Percentiles rank a stretch among this genome's conserved stretches.
Conservation (phyloP, 2,888 invertebrate genomes). For the Caenorhabditis sp. region DNA sequence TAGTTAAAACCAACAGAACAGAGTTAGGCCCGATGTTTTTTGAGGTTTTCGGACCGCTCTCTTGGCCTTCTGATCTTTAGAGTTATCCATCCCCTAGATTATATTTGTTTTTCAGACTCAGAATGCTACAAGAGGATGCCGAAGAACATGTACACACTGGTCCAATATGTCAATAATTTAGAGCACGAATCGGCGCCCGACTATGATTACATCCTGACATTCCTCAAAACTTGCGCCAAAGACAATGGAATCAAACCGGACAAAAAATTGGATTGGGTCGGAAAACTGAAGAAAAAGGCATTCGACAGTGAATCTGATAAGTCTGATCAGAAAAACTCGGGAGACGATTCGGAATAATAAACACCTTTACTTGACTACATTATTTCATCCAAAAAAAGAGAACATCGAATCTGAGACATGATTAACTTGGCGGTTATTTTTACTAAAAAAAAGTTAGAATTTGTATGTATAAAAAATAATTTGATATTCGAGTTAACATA, state of each 20-base stretch:
- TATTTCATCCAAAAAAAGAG: too few relatives aligned
- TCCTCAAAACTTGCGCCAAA: conserved; percentile 23
- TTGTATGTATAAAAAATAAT: too few relatives aligned
- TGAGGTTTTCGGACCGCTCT: too few relatives aligned
- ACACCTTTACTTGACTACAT: too few relatives aligned
- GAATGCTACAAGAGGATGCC: conserved; percentile 17
- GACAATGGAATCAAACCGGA: conserved; percentile 22
- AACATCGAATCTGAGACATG: too few relatives aligned
- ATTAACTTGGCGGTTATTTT: too few relatives aligned
- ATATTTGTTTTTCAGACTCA: neutral
- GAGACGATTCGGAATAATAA: neutral
- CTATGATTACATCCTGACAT: conserved; percentile 28
- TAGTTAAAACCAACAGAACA: too few relatives aligned
- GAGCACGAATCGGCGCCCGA: conserved; percentile 26
- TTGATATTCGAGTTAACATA: neutral
- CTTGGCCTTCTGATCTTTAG: too few relatives aligned
- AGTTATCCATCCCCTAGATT: too few relatives aligned
- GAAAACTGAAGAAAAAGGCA: conserved; percentile 37
- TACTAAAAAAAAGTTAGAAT: too few relatives aligned
- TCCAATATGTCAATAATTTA: conserved; percentile 24
- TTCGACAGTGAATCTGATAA: conserved; percentile 17
- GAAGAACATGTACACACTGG: conserved; percentile 6
- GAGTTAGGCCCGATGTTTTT: too few relatives aligned
- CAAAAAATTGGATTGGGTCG: conserved; percentile 40
- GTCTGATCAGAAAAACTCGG: conserved; percentile 2